Conservation (phyloP, 2,888 invertebrate genomes). For the Harpagoxenus sublaevis region DNA sequence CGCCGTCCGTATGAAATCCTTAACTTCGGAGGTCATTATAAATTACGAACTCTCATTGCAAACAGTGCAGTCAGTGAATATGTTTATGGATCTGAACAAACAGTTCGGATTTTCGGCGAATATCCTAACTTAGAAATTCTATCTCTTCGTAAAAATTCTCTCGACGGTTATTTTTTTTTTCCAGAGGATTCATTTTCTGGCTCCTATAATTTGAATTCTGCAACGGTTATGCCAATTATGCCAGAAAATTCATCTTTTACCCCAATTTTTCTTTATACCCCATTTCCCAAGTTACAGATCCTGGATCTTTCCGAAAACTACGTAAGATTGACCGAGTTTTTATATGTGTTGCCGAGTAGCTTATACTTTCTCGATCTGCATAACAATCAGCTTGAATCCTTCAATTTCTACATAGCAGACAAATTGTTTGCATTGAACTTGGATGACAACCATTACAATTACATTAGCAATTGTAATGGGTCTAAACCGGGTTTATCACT, state of each 20-base stretch:
- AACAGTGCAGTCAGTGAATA: background rate
- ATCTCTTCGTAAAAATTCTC: background rate
- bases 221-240: background rate
- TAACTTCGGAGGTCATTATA: conserved; percentile 34
- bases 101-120: background rate
- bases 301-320: conserved; percentile 45
- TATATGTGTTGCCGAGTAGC: background rate
- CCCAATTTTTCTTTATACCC: background rate
- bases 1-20: background rate
- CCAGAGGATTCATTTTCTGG: background rate
- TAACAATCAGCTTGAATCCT: rapidly evolving
- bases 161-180: background rate
- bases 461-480: no score
- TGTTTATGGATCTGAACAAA: no score
- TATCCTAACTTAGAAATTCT: conserved; percentile 21
- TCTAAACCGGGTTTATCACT: background rate
- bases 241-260: background rate
- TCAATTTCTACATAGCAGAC: rapidly evolving
- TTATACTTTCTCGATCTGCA: conserved; percentile 39
- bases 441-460: background rate
- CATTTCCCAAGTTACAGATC: conserved; percentile 50
- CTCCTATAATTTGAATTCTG: no score
- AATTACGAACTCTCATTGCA: background rate
- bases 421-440: conserved; percentile 21
- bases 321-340: rapidly evolving